phyloP scores from a whole-genome alignment of 2,797 vertebrate species.

The Enteromius anoplus region DNA sequence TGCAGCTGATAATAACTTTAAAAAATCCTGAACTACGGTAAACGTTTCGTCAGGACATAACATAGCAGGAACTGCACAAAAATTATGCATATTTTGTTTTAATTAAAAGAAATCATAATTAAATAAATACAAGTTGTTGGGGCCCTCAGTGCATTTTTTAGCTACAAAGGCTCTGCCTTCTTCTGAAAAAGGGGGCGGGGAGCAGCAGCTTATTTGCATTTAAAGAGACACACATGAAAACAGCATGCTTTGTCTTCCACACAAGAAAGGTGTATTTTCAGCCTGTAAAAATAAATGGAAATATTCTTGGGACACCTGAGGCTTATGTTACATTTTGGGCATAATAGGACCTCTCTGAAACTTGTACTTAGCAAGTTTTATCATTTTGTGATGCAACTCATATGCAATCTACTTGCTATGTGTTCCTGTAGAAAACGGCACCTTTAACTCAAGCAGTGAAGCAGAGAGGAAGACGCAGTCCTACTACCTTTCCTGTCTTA shows the following conservation, averaged over 20 bases:
- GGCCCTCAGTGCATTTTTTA: neutral
- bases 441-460: conserved; percentile 95
- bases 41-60: neutral
- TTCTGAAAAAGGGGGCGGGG: neutral
- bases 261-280: neutral
- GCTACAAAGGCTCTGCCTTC: neutral
- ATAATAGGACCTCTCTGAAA: neutral
- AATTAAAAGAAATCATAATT: neutral
- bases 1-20: neutral
- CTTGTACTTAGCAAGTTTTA: neutral
- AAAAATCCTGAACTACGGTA: neutral
- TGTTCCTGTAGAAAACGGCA: conserved; percentile 83
- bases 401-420: neutral
- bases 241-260: neutral
- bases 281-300: neutral
- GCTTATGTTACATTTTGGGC: neutral
- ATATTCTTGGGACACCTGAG: neutral
- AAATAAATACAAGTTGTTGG: neutral
- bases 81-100: neutral
- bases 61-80: neutral
- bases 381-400: neutral
- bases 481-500: conserved; percentile 94
- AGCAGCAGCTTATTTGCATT: neutral
- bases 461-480: conserved; percentile 92
- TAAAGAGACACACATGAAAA: neutral